Conservation (phyloP, 2,888 invertebrate species). For the Orthonevra nobilis region DNA sequence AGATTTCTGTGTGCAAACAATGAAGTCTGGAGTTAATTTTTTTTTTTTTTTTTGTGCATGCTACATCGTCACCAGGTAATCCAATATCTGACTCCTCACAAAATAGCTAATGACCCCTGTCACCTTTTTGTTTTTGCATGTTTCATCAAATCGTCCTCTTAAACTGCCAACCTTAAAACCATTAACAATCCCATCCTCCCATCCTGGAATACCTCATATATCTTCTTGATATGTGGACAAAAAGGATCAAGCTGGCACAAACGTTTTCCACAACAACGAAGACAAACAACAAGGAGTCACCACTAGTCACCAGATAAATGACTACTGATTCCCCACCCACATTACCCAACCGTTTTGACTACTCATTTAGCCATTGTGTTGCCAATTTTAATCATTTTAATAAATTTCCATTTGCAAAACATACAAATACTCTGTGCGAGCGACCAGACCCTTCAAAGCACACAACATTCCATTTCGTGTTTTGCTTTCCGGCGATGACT, state of each 20-base stretch:
- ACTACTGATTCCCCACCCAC: slow-evolving; percentile 13
- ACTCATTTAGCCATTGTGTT: slow-evolving; percentile 14
- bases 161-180: neutral
- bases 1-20: too few species aligned
- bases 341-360: neutral
- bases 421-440: too few species aligned
- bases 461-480: slow-evolving; percentile 1
- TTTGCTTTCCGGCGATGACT: slow-evolving; percentile 28
- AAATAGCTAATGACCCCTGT: slow-evolving; percentile 6
- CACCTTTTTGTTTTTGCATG: slow-evolving; percentile 29
- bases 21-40: too few species aligned
- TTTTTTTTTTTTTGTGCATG: too few species aligned
- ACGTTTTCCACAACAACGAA: slow-evolving; percentile 24
- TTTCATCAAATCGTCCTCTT: slow-evolving; percentile 16
- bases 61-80: neutral
- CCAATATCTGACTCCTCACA: neutral
- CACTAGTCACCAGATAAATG: slow-evolving; percentile 44
- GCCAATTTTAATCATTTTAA: slow-evolving; percentile 58
- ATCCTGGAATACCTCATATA: slow-evolving; percentile 31
- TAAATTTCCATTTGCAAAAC: slow-evolving; percentile 66
- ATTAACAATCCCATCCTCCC: slow-evolving; percentile 8
- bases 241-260: slow-evolving; percentile 45
- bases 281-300: slow-evolving; percentile 17
- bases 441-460: slow-evolving; percentile 15
- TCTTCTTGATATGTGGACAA: slow-evolving; percentile 39